A percentile compares a stretch with the other conserved stretches of the same genome.
These are phyloP conservation scores for Stomatorhinus ivindoensis DNA, from an alignment of 2,113 vertebrate species.

Conservation along the genomic window DNA sequence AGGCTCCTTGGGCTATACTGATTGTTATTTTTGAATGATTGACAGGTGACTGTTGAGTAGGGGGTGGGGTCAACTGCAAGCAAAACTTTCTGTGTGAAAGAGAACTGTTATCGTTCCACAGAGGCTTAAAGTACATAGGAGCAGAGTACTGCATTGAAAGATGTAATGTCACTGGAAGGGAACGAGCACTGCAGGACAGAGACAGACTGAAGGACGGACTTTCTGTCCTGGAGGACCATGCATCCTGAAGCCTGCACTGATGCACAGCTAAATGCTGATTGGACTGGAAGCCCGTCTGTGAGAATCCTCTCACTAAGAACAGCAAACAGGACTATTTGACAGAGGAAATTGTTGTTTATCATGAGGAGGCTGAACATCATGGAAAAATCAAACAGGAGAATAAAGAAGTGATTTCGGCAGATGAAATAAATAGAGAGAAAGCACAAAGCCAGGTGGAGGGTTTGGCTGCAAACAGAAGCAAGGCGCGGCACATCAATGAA, in stretches of 20 bases:
- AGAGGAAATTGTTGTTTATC: neutral
- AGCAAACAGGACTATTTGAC: neutral
- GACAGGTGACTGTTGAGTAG: neutral
- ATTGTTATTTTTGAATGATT: neutral
- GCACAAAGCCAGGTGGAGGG: neutral
- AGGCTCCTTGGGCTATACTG: neutral
- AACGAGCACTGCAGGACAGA: neutral
- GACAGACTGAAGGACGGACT: neutral
- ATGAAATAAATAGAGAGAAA: neutral
- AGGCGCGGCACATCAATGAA: neutral
- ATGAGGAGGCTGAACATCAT: neutral
- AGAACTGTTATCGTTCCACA: neutral
- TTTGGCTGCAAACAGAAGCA: neutral
- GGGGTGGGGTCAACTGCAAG: neutral
- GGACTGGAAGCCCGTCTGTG: neutral
- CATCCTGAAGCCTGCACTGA: neutral
- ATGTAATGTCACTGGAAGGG: neutral
- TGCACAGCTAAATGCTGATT: neutral
- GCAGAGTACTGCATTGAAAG: neutral
- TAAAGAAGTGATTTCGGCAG: neutral
- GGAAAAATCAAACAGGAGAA: neutral
- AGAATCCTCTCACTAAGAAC: neutral
- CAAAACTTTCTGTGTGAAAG: neutral
- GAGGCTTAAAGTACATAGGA: neutral
- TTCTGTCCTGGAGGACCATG: neutral